Conservation (phyloP, 2,797 vertebrate species). For the Vireo griseus region DNA sequence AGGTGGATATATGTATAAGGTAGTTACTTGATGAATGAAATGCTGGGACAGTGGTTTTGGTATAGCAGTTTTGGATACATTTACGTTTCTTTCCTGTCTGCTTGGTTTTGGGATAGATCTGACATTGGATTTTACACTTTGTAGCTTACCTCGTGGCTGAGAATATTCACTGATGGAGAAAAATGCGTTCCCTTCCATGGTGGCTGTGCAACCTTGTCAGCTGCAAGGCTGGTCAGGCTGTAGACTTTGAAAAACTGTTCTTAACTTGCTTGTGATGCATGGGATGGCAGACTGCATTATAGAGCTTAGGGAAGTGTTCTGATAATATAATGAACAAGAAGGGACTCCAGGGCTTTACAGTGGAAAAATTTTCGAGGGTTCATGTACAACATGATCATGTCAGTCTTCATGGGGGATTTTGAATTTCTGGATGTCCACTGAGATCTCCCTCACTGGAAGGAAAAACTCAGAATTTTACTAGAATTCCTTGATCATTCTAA, state of each 20-base stretch:
- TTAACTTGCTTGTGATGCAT: not conserved
- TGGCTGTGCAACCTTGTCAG: not conserved
- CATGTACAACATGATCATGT: not conserved
- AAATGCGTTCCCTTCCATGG: not conserved
- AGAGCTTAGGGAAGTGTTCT: not conserved
- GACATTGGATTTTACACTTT: not conserved
- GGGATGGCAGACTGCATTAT: not conserved
- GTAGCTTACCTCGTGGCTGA: not conserved
- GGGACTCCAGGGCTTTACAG: not conserved
- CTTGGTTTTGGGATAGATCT: not conserved
- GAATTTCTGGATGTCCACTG: not conserved
- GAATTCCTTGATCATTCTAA: not conserved
- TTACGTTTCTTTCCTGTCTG: not conserved
- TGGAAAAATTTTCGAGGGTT: not conserved
- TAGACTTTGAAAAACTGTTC: not conserved
- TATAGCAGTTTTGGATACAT: not conserved
- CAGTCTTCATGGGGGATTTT: not conserved
- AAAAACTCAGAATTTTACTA: not conserved
- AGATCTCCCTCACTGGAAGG: not conserved
- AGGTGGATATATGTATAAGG: not conserved
- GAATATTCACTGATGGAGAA: not conserved
- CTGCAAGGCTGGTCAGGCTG: not conserved
- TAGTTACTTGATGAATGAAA: not conserved
- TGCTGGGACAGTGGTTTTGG: not conserved
- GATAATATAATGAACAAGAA: not conserved